phyloP scores from a whole-genome alignment of 2,797 vertebrate genomes.

The Passerculus sandwichensis region DNA sequence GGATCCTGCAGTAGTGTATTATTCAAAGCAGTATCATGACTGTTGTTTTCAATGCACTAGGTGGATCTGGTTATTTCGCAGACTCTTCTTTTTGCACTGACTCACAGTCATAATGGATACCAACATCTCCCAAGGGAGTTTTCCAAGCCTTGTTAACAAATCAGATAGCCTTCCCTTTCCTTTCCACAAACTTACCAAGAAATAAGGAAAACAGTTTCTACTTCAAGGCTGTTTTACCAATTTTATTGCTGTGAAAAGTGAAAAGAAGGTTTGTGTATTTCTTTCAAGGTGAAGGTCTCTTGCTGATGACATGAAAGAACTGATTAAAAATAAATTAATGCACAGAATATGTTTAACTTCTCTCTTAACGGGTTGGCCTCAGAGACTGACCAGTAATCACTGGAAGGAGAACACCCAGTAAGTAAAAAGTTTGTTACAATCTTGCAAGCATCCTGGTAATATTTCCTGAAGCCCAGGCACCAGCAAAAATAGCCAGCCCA shows the following conservation, averaged over 20 bases:
- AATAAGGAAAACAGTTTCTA: background rate
- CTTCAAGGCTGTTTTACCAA: background rate
- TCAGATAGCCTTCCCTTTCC: background rate
- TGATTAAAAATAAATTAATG: background rate
- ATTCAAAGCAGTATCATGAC: slow-evolving; percentile 22
- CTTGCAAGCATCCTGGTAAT: background rate
- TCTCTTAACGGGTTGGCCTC: background rate
- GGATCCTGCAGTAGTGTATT: background rate
- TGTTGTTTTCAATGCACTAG: background rate
- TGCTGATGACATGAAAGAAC: background rate
- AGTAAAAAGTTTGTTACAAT: background rate
- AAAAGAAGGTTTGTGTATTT: background rate
- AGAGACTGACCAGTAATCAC: background rate
- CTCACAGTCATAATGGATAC: background rate
- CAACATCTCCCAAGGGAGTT: background rate
- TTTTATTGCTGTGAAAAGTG: background rate
- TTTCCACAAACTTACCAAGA: background rate
- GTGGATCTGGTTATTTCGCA: background rate
- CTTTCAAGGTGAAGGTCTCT: background rate
- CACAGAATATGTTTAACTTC: background rate
- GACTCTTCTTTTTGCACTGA: background rate
- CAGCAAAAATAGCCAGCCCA: background rate
- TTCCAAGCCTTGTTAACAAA: slow-evolving; percentile 11
- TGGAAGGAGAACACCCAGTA: background rate
- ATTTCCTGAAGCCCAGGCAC: background rate